These are phyloP conservation scores for Alcis repandata DNA, from an alignment of 2,888 invertebrate species.

Conservation along the genomic window DNA sequence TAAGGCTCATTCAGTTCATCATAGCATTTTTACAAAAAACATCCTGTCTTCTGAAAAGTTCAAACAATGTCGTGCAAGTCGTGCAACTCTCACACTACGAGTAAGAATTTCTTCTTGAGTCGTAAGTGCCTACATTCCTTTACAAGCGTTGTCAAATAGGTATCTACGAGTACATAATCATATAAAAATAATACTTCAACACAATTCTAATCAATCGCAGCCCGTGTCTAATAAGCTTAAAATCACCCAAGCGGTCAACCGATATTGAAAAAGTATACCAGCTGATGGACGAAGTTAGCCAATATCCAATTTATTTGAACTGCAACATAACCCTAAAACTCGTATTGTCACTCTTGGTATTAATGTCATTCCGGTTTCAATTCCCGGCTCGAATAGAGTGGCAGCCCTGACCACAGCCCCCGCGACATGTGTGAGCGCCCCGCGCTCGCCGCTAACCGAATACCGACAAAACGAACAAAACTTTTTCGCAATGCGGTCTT, in stretches of 20 bases:
- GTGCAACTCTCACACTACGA: too few species aligned
- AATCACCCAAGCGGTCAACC: constrained; percentile 15
- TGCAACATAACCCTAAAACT: constrained; percentile 46
- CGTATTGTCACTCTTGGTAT: constrained; percentile 49
- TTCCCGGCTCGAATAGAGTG: constrained; percentile 47
- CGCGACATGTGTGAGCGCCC: constrained; percentile 76
- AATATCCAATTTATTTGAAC: constrained; percentile 49
- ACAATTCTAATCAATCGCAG: constrained; percentile 8
- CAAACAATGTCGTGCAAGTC: too few species aligned
- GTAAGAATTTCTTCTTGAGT: too few species aligned
- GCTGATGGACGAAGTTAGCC: constrained; percentile 42
- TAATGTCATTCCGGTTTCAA: constrained; percentile 50
- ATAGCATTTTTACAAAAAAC: too few species aligned
- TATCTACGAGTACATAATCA: too few species aligned
- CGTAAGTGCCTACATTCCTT: too few species aligned
- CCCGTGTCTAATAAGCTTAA: background rate
- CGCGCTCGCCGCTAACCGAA: constrained; percentile 56
- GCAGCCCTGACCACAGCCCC: constrained; percentile 51
- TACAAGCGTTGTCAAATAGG: too few species aligned
- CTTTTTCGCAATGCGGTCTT: constrained; percentile 82
- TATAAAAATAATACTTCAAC: too few species aligned
- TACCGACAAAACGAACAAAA: constrained; percentile 71
- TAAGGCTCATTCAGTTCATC: too few species aligned
- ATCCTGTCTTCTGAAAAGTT: too few species aligned
- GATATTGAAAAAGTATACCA: constrained; percentile 44